Evolutionary conservation across 37 sponge, comb jelly and placozoan species (phyloP).

Genomic region (Ianthella basta): DNA sequence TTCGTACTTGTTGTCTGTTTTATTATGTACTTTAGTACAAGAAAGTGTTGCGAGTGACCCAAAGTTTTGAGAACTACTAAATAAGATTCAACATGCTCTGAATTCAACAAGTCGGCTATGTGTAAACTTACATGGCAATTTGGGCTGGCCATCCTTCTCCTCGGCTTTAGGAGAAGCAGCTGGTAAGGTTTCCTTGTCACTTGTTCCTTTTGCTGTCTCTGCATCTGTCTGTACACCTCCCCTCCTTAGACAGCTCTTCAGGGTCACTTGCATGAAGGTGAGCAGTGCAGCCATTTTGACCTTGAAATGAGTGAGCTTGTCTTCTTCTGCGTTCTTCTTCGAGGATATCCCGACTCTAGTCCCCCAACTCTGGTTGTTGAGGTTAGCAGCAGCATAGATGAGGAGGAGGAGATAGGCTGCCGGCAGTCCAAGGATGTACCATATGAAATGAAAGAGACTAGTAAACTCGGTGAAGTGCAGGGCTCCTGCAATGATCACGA

Average conservation of each 20-base stretch:
- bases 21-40: no score
- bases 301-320: not conserved
- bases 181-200: not conserved
- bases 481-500: slow-evolving; percentile 62
- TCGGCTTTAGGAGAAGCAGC: no score
- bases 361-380: slow-evolving; percentile 85
- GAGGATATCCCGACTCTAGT: slow-evolving; percentile 64
- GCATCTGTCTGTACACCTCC: not conserved
- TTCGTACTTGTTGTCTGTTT: no score
- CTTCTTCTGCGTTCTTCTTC: not conserved
- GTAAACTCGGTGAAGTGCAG: slow-evolving; percentile 66
- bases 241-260: no score
- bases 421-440: slow-evolving; percentile 86
- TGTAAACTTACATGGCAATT: no score
- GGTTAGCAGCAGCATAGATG: slow-evolving; percentile 86
- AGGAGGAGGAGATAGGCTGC: slow-evolving; percentile 86
- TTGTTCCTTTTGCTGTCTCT: not conserved
- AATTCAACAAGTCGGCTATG: no score
- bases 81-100: no score
- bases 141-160: no score
- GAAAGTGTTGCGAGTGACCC: no score
- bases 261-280: not conserved
- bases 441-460: slow-evolving; percentile 68
- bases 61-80: no score
- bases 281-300: not conserved